phyloP scores from a whole-genome alignment of 2,113 vertebrate species.

The Pleuronectes platessa region DNA sequence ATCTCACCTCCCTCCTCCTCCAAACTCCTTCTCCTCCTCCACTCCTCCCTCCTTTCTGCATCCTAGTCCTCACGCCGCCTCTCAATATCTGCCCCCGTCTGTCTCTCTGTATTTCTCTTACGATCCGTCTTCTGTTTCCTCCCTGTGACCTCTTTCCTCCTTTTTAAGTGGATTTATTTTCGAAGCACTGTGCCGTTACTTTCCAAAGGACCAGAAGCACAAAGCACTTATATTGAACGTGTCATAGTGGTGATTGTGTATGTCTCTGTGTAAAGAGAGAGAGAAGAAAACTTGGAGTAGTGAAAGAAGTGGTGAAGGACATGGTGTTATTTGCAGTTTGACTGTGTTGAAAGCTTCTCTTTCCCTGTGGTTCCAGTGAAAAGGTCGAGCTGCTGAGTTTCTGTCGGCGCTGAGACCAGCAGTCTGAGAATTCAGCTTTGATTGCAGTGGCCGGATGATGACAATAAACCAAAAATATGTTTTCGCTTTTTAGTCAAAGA shows the following conservation, averaged over 20 bases:
- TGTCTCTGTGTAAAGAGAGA: background rate
- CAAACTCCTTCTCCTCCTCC: background rate
- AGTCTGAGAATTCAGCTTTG: slow-evolving; percentile 55
- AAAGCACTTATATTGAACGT: slow-evolving; percentile 6
- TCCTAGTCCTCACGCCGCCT: slow-evolving; percentile 14
- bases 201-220: background rate
- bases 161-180: slow-evolving; percentile 46
- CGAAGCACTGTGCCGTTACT: slow-evolving; percentile 1
- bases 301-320: background rate
- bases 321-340: slow-evolving; percentile 15
- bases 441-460: slow-evolving; percentile 47
- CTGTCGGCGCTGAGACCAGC: slow-evolving; percentile 38
- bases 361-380: slow-evolving; percentile 28
- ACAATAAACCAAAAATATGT: slow-evolving; percentile 49
- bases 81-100: slow-evolving; percentile 10
- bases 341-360: background rate
- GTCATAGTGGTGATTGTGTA: background rate
- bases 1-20: background rate
- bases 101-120: slow-evolving; percentile 3
- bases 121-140: slow-evolving; percentile 7
- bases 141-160: slow-evolving; percentile 32
- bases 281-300: background rate
- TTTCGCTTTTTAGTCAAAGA: slow-evolving; percentile 20
- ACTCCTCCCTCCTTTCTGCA: background rate
- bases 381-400: slow-evolving; percentile 46